phyloP scores from a whole-genome alignment of 2,888 invertebrate genomes.

The Pedicia rivosa region DNA sequence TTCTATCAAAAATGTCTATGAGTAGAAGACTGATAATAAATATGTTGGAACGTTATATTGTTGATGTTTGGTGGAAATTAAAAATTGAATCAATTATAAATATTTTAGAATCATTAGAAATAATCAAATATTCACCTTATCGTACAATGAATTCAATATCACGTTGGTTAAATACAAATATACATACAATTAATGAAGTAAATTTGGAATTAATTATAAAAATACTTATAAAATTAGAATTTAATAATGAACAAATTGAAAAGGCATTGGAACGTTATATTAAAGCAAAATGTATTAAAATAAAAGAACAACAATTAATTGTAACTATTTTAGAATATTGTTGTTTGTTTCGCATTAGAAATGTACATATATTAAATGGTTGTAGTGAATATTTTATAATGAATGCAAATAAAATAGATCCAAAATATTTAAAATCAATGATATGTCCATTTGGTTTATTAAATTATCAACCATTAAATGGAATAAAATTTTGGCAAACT shows the following conservation, averaged over 20 bases:
- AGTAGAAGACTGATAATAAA: conserved; percentile 41
- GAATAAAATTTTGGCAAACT: conserved; percentile 37
- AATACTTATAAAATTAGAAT: conserved; percentile 37
- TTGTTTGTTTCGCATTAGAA: conserved; percentile 39
- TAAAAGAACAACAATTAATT: conserved; percentile 38
- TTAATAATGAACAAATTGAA: conserved; percentile 38
- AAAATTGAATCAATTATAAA: conserved; percentile 32
- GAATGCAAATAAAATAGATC: conserved; percentile 32
- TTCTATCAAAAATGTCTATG: conserved; percentile 38
- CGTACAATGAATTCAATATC: conserved; percentile 31
- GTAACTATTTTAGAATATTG: conserved; percentile 45
- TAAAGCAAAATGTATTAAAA: conserved; percentile 33
- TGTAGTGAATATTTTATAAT: conserved; percentile 39
- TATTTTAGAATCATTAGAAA: conserved; percentile 31
- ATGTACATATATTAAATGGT: conserved; percentile 37
- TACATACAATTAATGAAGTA: conserved; percentile 41
- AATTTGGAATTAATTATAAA: conserved; percentile 37
- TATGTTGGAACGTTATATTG: conserved; percentile 40
- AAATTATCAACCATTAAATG: conserved; percentile 35
- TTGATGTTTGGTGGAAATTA: conserved; percentile 39
- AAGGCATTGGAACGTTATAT: conserved; percentile 44
- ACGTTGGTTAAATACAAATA: conserved; percentile 42
- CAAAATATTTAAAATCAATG: conserved; percentile 37
- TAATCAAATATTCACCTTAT: conserved; percentile 28
- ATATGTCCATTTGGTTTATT: conserved; percentile 45